A percentile compares a stretch with the other conserved stretches of the same genome.
Conservation (phyloP, 1,140 invertebrate species). For the Zeugodacus cucurbitae region DNA sequence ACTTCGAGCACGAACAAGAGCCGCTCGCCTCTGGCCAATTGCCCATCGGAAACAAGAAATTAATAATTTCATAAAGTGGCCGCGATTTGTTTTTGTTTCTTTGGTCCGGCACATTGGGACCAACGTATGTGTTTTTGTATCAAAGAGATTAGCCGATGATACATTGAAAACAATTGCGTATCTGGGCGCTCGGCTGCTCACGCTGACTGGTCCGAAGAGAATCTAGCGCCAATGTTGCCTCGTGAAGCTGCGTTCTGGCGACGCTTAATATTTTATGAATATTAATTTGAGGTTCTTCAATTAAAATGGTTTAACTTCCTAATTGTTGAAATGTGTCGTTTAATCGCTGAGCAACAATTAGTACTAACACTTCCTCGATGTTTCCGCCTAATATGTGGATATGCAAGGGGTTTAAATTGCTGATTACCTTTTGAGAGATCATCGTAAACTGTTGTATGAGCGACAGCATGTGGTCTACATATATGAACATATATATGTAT, state of each 20-base stretch:
- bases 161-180: not conserved
- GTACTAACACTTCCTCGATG: too few species aligned
- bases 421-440: too few species aligned
- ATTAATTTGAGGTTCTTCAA: not conserved
- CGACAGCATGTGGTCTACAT: not conserved
- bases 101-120: not conserved
- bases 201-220: not conserved
- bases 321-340: too few species aligned
- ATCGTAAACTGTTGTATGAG: not conserved
- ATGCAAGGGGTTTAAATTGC: too few species aligned
- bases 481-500: too few species aligned
- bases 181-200: not conserved
- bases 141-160: slow-evolving; percentile 3
- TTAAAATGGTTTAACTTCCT: too few species aligned
- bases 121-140: not conserved
- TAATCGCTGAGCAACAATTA: too few species aligned
- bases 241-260: not conserved
- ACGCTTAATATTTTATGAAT: not conserved
- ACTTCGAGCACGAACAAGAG: not conserved
- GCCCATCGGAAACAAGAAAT: slow-evolving; percentile 9
- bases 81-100: not conserved
- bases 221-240: not conserved
- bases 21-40: not conserved
- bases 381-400: too few species aligned
- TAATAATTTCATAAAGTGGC: slow-evolving; percentile 36